These are phyloP conservation scores for Clitarchus hookeri DNA, from an alignment of 2,888 invertebrate genomes.

Conservation along the genomic window DNA sequence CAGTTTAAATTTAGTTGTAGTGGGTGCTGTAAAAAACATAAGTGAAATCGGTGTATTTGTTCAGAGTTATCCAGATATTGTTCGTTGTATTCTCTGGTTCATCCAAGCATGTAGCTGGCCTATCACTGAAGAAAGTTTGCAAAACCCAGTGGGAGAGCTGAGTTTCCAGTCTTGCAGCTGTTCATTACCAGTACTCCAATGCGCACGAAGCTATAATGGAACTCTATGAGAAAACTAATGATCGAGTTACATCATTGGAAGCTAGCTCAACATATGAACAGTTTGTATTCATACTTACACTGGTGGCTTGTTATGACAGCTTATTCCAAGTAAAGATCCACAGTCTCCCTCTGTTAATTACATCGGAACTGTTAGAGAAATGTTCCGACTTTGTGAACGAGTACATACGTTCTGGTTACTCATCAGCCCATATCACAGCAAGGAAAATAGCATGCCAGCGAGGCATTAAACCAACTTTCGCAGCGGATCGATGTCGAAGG, in stretches of 20 bases:
- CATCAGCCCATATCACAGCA: neutral
- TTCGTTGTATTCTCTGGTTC: too few relatives aligned
- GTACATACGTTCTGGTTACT: neutral
- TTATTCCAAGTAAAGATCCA: neutral
- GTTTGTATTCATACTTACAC: neutral
- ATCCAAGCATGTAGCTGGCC: too few relatives aligned
- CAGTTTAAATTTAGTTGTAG: too few relatives aligned
- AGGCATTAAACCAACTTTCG: neutral
- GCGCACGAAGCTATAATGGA: neutral
- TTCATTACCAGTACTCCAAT: neutral
- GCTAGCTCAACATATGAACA: neutral
- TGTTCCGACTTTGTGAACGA: neutral
- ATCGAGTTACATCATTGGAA: neutral
- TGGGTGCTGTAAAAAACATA: too few relatives aligned
- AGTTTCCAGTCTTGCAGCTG: constrained; percentile 7
- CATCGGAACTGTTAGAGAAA: neutral
- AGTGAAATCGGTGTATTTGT: too few relatives aligned
- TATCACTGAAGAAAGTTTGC: too few relatives aligned
- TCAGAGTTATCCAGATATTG: too few relatives aligned
- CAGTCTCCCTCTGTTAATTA: neutral
- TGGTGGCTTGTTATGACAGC: neutral
- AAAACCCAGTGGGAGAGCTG: neutral
- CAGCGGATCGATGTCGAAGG: neutral
- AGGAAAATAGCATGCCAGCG: neutral
- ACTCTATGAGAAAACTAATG: neutral